Evolutionary conservation across 2,113 vertebrate species (phyloP).

Genomic region (Motacilla tschutschensis): DNA sequence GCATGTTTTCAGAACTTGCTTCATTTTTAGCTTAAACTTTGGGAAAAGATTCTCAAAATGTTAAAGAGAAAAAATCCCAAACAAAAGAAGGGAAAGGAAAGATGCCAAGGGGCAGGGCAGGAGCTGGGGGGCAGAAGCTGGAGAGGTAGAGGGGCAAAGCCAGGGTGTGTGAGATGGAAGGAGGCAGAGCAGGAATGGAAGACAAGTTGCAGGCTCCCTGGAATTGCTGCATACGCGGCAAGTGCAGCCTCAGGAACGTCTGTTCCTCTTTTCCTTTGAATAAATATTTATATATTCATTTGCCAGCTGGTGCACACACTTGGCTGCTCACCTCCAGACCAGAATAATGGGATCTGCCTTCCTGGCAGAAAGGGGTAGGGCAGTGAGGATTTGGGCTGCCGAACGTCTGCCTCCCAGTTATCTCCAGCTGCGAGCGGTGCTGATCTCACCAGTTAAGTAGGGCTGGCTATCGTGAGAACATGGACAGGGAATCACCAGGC

Average conservation of each 20-base stretch:
- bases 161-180: background rate
- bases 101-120: background rate
- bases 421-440: background rate
- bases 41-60: background rate
- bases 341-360: constrained; percentile 55
- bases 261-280: constrained; percentile 73
- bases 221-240: constrained; percentile 42
- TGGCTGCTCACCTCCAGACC: constrained; percentile 73
- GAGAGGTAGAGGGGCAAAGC: background rate
- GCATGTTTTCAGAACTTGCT: background rate
- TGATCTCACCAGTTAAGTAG: background rate
- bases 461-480: background rate
- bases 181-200: constrained; percentile 24
- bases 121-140: constrained; percentile 26
- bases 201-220: constrained; percentile 63
- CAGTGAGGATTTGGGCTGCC: background rate
- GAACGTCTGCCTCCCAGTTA: background rate
- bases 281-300: constrained; percentile 80
- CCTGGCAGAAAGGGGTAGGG: background rate
- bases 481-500: background rate
- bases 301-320: constrained; percentile 71
- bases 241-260: constrained; percentile 64
- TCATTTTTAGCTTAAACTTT: background rate
- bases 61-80: background rate
- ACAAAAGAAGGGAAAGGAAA: background rate